Percentiles rank a stretch among this genome's conserved stretches.
Evolutionary conservation across 2,113 vertebrate genomes (phyloP).

Genomic region (Morone saxatilis): DNA sequence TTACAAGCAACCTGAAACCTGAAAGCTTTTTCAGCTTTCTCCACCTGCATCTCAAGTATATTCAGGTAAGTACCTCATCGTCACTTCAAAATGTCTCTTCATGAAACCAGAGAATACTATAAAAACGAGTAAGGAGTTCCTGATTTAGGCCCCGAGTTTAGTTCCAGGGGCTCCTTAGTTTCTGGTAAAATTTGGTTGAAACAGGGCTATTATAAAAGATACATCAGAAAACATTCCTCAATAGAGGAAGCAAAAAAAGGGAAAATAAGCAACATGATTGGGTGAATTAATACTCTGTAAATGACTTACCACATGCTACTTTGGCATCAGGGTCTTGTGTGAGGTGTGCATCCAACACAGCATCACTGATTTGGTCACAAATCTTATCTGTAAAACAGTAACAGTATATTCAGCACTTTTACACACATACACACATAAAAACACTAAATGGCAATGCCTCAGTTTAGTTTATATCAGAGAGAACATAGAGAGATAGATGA

Average conservation of each 20-base stretch:
- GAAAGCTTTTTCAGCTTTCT: not conserved
- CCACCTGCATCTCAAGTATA: not conserved
- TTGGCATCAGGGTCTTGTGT: slow-evolving; percentile 84
- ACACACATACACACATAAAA: not conserved
- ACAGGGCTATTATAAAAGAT: not conserved
- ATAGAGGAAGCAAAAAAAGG: not conserved
- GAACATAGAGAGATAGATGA: no score
- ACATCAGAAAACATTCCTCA: not conserved
- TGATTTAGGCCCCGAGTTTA: not conserved
- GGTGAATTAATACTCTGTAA: not conserved
- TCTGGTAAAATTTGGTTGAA: not conserved
- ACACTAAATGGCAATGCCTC: not conserved
- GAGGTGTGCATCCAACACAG: slow-evolving; percentile 84
- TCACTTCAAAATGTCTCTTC: not conserved
- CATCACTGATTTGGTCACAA: slow-evolving; percentile 86
- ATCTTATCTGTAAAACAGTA: slow-evolving; percentile 79
- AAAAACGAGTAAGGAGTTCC: not conserved
- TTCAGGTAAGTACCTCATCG: not conserved
- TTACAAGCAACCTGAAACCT: not conserved
- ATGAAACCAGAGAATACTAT: not conserved
- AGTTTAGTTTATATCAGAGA: no score
- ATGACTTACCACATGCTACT: slow-evolving; percentile 83
- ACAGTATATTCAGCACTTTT: not conserved
- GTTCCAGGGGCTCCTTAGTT: not conserved
- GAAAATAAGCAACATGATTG: not conserved